Evolutionary conservation across 2,113 vertebrate species (phyloP).

Genomic region (Indri indri): DNA sequence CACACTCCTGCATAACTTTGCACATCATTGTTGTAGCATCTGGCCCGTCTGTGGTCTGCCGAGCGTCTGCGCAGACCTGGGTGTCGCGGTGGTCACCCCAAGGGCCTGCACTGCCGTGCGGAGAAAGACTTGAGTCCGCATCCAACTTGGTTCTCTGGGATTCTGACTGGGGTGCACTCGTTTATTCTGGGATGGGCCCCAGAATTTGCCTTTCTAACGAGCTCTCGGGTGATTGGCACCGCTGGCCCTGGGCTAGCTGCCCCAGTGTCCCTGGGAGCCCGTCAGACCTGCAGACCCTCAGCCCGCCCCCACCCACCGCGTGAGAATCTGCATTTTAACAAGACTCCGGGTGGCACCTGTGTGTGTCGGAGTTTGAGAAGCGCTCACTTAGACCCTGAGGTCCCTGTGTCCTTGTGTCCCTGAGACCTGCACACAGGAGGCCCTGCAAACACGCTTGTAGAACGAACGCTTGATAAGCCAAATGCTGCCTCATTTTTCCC

Average conservation of each 20-base stretch:
- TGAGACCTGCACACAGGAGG: rapidly evolving
- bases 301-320: neutral
- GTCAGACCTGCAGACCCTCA: neutral
- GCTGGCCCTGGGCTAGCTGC: neutral
- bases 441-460: rapidly evolving
- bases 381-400: no score
- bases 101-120: rapidly evolving
- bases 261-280: neutral
- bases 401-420: neutral
- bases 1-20: rapidly evolving
- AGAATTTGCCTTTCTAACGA: neutral
- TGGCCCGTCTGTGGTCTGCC: neutral
- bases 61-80: rapidly evolving
- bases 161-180: neutral
- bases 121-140: neutral
- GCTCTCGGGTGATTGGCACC: rapidly evolving
- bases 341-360: neutral
- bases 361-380: no score
- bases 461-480: rapidly evolving
- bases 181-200: neutral
- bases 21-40: rapidly evolving
- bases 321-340: rapidly evolving
- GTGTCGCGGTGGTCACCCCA: neutral
- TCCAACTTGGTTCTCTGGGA: rapidly evolving
- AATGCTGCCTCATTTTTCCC: rapidly evolving